phyloP scores from a whole-genome alignment of 2,888 invertebrate genomes.

The Eurois occulta region DNA sequence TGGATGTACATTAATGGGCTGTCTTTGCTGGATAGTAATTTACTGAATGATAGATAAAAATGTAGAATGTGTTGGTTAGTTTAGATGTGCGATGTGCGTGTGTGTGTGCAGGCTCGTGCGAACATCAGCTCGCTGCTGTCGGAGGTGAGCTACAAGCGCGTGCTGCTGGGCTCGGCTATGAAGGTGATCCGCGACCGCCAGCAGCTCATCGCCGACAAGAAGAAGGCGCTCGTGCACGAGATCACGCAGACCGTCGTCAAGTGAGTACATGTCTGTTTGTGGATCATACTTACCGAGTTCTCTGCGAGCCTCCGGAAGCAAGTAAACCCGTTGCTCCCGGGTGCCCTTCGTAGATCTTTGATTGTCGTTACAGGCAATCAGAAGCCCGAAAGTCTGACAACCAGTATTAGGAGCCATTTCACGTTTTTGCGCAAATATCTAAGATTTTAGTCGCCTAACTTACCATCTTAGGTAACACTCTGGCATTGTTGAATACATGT shows the following conservation, averaged over 20 bases:
- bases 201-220: constrained; percentile 95
- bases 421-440: no score
- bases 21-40: background rate
- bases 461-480: no score
- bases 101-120: constrained; percentile 83
- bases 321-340: no score
- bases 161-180: constrained; percentile 94
- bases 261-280: constrained; percentile 84
- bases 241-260: constrained; percentile 96
- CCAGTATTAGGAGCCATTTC: no score
- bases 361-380: background rate
- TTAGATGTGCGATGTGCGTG: background rate
- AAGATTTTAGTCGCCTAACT: no score
- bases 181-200: constrained; percentile 96
- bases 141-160: constrained; percentile 93
- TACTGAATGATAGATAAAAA: background rate
- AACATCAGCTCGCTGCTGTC: constrained; percentile 84
- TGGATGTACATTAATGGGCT: background rate
- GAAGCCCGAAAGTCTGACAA: background rate
- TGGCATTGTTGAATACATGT: no score
- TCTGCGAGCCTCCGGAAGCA: background rate
- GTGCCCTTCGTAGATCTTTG: background rate
- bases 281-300: background rate
- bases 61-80: background rate
- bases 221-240: constrained; percentile 95